Conservation (phyloP, 1,140 invertebrate genomes). For the Macrosteles quadrilineatus region DNA sequence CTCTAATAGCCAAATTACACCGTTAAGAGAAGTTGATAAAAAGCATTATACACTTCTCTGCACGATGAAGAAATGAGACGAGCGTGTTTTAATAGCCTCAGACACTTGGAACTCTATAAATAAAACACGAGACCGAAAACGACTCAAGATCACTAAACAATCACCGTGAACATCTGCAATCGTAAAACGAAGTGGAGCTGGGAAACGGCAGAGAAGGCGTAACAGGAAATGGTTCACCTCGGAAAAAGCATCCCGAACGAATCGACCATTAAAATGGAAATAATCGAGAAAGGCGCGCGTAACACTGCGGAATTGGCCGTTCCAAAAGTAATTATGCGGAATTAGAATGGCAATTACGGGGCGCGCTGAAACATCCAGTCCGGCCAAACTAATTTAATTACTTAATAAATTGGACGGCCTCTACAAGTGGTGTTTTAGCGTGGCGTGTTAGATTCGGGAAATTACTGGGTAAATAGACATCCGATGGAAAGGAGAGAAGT, state of each 20-base stretch:
- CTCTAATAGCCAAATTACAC: no score
- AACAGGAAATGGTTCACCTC: conserved; percentile 1
- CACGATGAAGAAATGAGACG: no score
- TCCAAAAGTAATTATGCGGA: conserved; percentile 11
- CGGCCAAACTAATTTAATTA: conserved; percentile 8
- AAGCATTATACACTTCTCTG: no score
- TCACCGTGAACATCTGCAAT: no score
- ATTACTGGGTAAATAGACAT: conserved; percentile 3
- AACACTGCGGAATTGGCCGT: conserved; percentile 2
- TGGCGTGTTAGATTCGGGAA: conserved; percentile 15
- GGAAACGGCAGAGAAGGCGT: not conserved
- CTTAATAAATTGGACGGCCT: not conserved
- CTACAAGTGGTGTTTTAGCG: not conserved
- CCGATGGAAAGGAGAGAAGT: not conserved
- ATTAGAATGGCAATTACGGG: conserved; percentile 11
- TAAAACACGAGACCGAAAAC: no score
- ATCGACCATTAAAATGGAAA: conserved; percentile 16
- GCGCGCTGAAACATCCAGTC: conserved; percentile 11
- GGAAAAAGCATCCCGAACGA: conserved; percentile 11
- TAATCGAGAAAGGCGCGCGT: conserved; percentile 8
- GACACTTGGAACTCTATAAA: no score
- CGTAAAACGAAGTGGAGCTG: not conserved
- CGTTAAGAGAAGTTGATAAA: no score
- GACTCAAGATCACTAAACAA: no score
- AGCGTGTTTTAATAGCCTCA: no score